These are phyloP conservation scores for Odontocolon sp. DNA, from an alignment of 2,888 invertebrate genomes.

Conservation along the genomic window DNA sequence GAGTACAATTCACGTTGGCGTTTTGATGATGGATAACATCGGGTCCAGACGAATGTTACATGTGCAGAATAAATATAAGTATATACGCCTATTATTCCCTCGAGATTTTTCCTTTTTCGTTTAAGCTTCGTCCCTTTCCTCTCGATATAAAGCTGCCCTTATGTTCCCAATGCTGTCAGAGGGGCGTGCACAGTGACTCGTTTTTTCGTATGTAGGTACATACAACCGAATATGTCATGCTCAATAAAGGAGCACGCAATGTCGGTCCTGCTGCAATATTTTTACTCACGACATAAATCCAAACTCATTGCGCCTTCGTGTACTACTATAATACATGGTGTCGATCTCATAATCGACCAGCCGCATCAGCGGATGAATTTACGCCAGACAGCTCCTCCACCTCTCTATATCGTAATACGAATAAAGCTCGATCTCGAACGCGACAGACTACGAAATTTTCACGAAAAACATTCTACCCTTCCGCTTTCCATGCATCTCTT, in stretches of 20 bases:
- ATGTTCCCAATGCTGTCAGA: conserved; percentile 37
- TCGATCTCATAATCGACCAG: conserved; percentile 37
- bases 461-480: conserved; percentile 28
- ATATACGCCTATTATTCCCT: conserved; percentile 43
- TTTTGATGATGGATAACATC: conserved; percentile 60
- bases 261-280: background rate
- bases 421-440: conserved; percentile 14
- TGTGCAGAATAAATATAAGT: conserved; percentile 17
- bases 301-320: background rate
- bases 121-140: conserved; percentile 34
- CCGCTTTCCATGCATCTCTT: background rate
- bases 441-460: conserved; percentile 27
- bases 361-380: conserved; percentile 34
- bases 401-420: background rate
- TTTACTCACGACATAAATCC: conserved; percentile 17
- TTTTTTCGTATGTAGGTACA: conserved; percentile 26
- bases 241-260: conserved; percentile 47
- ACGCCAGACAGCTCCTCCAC: background rate
- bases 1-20: conserved; percentile 56
- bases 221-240: conserved; percentile 47
- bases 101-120: conserved; percentile 50
- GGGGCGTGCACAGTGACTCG: conserved; percentile 44
- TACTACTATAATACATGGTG: background rate
- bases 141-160: conserved; percentile 40
- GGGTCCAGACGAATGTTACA: conserved; percentile 54